A percentile compares a stretch with the other conserved stretches of the same genome.
phyloP scores from a whole-genome alignment of 35 echinoderm and acorn worm species.

The Heliocidaris tuberculata region DNA sequence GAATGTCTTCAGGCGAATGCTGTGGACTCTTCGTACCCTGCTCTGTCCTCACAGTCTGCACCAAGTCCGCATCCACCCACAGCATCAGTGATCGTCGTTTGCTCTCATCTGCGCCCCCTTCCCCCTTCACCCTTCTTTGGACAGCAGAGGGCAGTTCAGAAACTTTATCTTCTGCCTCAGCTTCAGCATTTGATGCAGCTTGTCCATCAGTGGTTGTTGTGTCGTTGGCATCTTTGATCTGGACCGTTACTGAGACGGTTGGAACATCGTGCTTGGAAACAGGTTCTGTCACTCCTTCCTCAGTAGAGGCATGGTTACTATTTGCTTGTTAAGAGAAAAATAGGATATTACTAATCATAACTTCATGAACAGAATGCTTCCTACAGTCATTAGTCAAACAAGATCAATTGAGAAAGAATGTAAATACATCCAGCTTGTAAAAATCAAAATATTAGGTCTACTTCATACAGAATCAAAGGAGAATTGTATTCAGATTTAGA shows the following conservation, averaged over 20 bases:
- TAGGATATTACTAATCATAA: not conserved
- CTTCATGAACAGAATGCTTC: not conserved
- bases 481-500: too few relatives aligned
- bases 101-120: not conserved
- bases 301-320: not conserved
- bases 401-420: too few relatives aligned
- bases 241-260: not conserved
- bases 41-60: slow-evolving; percentile 4
- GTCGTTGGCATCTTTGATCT: not conserved
- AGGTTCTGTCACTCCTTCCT: not conserved
- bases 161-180: not conserved
- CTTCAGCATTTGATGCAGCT: not conserved
- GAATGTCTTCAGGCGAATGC: slow-evolving; percentile 48
- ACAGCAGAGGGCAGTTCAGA: not conserved
- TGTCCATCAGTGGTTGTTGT: slow-evolving; percentile 12
- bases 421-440: too few relatives aligned
- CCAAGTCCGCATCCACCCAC: slow-evolving; percentile 29
- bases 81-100: slow-evolving; percentile 26
- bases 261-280: not conserved
- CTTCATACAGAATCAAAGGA: too few relatives aligned
- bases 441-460: too few relatives aligned
- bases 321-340: not conserved
- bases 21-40: slow-evolving; percentile 28
- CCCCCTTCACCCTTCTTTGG: not conserved
- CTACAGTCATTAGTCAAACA: too few relatives aligned